Conservation (phyloP, 2,888 invertebrate genomes). For the Lepetodrilus schrolli region DNA sequence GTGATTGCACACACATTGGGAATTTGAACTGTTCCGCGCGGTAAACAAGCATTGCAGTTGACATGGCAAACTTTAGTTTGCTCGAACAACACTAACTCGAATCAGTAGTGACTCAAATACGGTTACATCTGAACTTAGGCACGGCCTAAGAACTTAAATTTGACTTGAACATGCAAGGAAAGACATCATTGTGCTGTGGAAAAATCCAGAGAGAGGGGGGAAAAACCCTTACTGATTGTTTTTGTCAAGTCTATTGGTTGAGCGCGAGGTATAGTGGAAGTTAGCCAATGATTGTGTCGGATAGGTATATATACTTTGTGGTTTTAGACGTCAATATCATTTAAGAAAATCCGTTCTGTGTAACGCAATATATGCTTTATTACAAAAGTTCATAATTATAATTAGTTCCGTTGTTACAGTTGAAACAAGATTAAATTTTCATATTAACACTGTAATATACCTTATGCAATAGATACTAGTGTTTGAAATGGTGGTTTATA, state of each 20-base stretch:
- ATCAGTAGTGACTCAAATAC: neutral
- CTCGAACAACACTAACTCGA: neutral
- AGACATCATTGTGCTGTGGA: neutral
- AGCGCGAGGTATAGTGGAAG: neutral
- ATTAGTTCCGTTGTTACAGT: no score
- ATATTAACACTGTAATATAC: no score
- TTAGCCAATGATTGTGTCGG: no score
- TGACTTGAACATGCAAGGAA: conserved; percentile 4
- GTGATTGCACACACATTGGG: conserved; percentile 7
- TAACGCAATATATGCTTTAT: no score
- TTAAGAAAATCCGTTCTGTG: no score
- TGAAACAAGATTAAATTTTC: no score
- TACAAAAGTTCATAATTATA: no score
- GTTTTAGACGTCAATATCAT: no score
- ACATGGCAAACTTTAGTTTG: conserved; percentile 14
- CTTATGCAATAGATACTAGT: no score
- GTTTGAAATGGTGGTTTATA: no score
- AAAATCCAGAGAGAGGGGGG: neutral
- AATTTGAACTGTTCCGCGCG: conserved; percentile 20
- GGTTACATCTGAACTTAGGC: conserved; percentile 21
- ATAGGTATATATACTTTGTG: no score
- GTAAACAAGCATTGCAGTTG: conserved; percentile 15
- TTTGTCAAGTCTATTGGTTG: neutral
- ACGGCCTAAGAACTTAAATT: neutral
- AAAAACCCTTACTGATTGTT: neutral